Conservation (phyloP, 2,888 invertebrate species). For the Eumerus sabulonum region DNA sequence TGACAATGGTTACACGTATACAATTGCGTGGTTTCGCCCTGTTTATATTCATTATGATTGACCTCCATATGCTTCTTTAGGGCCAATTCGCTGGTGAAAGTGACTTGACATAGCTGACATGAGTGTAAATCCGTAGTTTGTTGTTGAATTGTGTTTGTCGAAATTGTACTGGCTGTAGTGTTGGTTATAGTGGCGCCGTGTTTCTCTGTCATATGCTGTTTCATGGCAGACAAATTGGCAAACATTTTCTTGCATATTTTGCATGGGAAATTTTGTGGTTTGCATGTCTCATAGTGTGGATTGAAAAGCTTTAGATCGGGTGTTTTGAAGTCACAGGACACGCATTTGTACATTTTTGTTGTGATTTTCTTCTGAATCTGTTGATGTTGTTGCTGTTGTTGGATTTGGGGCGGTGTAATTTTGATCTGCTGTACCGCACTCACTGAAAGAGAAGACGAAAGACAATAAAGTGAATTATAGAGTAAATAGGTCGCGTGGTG, state of each 20-base stretch:
- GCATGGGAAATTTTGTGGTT: constrained; percentile 78
- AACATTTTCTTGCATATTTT: constrained; percentile 78
- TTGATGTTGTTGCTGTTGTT: constrained; percentile 71
- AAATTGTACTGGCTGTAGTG: constrained; percentile 14
- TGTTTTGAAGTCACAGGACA: constrained; percentile 79
- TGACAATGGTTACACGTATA: constrained; percentile 78
- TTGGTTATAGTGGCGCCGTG: constrained; percentile 73
- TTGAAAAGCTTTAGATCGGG: constrained; percentile 78
- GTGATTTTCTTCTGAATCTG: constrained; percentile 73
- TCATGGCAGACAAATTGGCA: constrained; percentile 77
- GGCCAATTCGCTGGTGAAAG: constrained; percentile 76
- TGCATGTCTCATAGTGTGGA: constrained; percentile 78
- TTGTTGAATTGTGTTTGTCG: constrained; percentile 61
- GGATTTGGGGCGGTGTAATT: constrained; percentile 71
- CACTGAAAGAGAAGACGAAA: constrained; percentile 64
- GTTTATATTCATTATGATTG: constrained; percentile 76
- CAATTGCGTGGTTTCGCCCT: constrained; percentile 73
- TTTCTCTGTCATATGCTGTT: constrained; percentile 78
- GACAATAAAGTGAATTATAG: not conserved
- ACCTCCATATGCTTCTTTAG: constrained; percentile 78
- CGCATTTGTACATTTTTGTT: constrained; percentile 79
- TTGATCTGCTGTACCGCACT: constrained; percentile 74
- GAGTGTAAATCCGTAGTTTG: constrained; percentile 74
- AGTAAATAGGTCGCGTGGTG: too few species aligned
- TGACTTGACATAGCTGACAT: constrained; percentile 77